Percentiles rank a stretch among this genome's conserved stretches.
Conservation (phyloP, 2,797 vertebrate species). For the Nasua narica region DNA sequence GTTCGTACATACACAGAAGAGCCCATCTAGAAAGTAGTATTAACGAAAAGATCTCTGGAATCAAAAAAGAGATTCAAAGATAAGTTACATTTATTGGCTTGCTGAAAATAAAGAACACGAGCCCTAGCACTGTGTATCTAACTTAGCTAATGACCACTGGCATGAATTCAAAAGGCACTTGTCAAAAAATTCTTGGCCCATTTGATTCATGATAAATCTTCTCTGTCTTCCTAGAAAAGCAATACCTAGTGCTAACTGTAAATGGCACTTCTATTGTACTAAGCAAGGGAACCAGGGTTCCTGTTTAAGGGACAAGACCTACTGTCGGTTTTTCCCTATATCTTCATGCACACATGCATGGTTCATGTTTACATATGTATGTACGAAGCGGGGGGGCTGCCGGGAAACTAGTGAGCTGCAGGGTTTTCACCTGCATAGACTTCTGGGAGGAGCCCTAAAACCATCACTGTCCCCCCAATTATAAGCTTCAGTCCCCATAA, state of each 20-base stretch:
- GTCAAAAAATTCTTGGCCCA: neutral
- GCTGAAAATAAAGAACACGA: constrained; percentile 5
- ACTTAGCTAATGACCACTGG: neutral
- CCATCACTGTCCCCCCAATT: neutral
- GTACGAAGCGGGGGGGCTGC: neutral
- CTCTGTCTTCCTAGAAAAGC: neutral
- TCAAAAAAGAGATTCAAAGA: neutral
- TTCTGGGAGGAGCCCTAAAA: neutral
- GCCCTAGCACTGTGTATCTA: neutral
- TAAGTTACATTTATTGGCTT: neutral
- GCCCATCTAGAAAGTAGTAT: neutral
- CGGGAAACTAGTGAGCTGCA: neutral
- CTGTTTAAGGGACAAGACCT: neutral
- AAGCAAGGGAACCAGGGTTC: neutral
- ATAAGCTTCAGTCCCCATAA: neutral
- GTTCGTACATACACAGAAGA: neutral
- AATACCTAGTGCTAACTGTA: neutral
- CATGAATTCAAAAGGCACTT: neutral
- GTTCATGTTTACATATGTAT: neutral
- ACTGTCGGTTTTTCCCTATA: neutral
- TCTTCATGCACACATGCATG: rapidly evolving
- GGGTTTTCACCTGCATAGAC: neutral
- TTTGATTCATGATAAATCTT: neutral
- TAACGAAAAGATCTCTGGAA: neutral
- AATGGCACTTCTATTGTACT: neutral